Evolutionary conservation across 2,797 vertebrate species (phyloP).

Genomic region (Pteropus rufus): DNA sequence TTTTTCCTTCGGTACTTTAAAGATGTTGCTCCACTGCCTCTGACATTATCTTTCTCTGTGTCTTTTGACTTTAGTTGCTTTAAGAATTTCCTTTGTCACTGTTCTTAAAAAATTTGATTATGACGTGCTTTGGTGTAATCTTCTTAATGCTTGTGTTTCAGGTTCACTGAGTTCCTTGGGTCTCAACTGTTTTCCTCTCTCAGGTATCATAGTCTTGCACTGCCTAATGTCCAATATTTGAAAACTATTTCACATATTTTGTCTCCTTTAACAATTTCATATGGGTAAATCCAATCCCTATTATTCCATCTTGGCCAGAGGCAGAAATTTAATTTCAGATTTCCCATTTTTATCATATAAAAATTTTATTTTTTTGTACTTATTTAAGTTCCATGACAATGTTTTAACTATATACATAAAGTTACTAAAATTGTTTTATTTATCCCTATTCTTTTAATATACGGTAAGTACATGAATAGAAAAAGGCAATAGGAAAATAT

Average conservation of each 20-base stretch:
- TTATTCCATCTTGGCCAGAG: not conserved
- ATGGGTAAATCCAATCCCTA: not conserved
- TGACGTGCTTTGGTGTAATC: not conserved
- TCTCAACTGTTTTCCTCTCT: not conserved
- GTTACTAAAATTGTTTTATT: conserved; percentile 35
- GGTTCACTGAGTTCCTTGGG: not conserved
- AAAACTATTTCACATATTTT: not conserved
- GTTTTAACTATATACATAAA: conserved; percentile 6
- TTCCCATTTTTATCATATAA: not conserved
- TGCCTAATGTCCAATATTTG: not conserved
- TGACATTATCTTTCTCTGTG: not conserved
- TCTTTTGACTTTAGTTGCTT: not conserved
- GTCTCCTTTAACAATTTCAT: not conserved
- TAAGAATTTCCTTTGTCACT: not conserved
- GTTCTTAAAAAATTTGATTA: not conserved
- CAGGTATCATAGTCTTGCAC: not conserved
- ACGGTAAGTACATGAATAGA: conserved; percentile 44
- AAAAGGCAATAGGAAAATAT: conserved; percentile 65
- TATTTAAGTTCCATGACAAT: conserved; percentile 44
- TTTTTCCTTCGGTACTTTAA: not conserved
- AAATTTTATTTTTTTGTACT: conserved; percentile 25
- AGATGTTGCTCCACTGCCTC: not conserved
- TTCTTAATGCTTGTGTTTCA: not conserved
- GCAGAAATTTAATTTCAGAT: conserved; percentile 32
- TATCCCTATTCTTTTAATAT: conserved; percentile 43